Base-by-base conservation (phyloP, 2,797 vertebrate species). In the Liparis tanakae region DNA sequence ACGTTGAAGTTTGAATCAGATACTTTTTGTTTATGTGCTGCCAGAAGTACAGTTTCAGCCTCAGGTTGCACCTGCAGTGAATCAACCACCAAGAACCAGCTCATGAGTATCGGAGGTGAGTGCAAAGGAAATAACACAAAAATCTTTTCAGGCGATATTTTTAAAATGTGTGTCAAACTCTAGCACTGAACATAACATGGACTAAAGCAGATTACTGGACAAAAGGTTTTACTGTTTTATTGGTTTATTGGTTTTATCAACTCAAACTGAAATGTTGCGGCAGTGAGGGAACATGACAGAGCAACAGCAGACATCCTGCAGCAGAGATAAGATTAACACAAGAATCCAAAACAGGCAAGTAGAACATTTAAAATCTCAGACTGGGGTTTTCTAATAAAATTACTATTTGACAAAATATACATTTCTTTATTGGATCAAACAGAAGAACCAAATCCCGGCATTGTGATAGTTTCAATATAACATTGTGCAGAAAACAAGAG, bases 201-300 rank as follows among this genome's bases (percentile, higher is more conserved):
- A 65, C 14, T 53, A 57, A 55, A 75, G 22, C 62, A 73, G 44
- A 46, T 30, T 15, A 36, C 30, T 61, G 39, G 5, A 25, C 44
- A 70, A 59, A 55, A 39, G 13, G 5, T 50, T 64, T 66, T 46
- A n/a, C 43, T 63, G 8, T 36, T 54, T 30, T 30, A 30, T 30
- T 8, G 5, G 44, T 64, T 69, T 46, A n/a, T 48, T 63, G 8
- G 36, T 54, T 30, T 30, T 30, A 30, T 30, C 43, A 60, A 48
- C 9, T 70, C 18, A 71, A 50, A 84, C 5, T 37, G 34, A 74
- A 71, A 67, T 30, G 15, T 46, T 67, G 41, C n/a, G 10, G 51
- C 1, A 41, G 25, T 0, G 33, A 56, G 17, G 20, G 22, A 41
- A 37, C 33, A 30, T 6, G 43, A 10, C n/a, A n/a, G n/a, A n/a